Evolutionary conservation across 2,888 invertebrate species (phyloP).

Genomic region (Pinctada fucata): DNA sequence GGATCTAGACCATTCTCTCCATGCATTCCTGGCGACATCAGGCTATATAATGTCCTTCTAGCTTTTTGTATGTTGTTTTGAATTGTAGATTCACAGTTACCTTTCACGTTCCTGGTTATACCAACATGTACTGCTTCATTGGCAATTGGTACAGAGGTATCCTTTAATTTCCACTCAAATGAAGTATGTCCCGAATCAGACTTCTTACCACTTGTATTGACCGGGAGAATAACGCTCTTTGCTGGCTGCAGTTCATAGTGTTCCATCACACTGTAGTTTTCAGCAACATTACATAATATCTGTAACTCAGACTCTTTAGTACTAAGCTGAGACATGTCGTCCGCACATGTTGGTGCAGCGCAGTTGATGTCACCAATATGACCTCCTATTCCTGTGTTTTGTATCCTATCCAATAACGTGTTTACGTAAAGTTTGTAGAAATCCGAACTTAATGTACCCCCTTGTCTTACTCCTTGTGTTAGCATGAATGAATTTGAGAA

Average conservation of each 20-base stretch:
- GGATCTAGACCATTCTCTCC: conserved; percentile 1
- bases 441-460: too few relatives aligned
- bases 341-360: conserved; percentile 15
- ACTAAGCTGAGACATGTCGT: neutral
- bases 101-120: neutral
- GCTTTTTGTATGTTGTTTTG: neutral
- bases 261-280: conserved; percentile 8
- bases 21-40: neutral
- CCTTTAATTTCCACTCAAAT: too few relatives aligned
- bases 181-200: neutral
- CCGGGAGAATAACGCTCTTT: conserved; percentile 10
- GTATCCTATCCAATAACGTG: too few relatives aligned
- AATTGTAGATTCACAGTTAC: neutral
- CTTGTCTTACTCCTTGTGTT: too few relatives aligned
- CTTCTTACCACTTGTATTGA: neutral
- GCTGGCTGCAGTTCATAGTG: conserved; percentile 6
- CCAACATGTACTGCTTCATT: neutral
- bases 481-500: too few relatives aligned
- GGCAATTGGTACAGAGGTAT: neutral
- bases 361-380: neutral
- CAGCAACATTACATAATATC: neutral
- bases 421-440: too few relatives aligned
- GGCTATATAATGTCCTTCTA: neutral
- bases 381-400: neutral
- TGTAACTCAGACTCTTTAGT: neutral